Evolutionary conservation across 2,113 vertebrate species (phyloP).

Genomic region (Cyphomyrus discorhynchus): DNA sequence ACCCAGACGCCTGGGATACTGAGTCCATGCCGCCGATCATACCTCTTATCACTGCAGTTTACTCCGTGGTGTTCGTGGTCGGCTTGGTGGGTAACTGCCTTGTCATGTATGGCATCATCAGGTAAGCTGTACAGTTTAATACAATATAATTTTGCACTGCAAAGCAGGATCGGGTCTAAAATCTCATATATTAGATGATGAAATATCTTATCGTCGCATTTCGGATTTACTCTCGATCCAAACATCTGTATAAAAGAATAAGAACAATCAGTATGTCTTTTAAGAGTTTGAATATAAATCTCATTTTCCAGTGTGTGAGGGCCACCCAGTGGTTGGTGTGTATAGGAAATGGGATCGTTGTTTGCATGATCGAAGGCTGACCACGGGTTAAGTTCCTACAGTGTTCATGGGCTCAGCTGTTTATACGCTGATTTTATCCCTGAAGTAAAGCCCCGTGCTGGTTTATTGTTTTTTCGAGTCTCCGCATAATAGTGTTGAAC

Average conservation of each 20-base stretch:
- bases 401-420: neutral
- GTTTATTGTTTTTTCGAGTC: neutral
- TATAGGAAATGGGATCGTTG: neutral
- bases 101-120: slow-evolving; percentile 96
- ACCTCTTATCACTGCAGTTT: slow-evolving; percentile 87
- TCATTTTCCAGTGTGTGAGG: slow-evolving; percentile 10
- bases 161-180: neutral
- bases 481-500: neutral
- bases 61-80: slow-evolving; percentile 87
- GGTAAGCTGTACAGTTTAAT: slow-evolving; percentile 60
- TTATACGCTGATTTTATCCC: neutral
- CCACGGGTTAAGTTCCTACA: neutral
- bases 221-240: neutral
- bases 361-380: neutral
- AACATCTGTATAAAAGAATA: neutral
- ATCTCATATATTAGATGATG: neutral
- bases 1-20: slow-evolving; percentile 52
- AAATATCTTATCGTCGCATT: neutral
- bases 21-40: slow-evolving; percentile 77
- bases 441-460: neutral
- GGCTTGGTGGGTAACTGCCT: slow-evolving; percentile 89
- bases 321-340: slow-evolving; percentile 24
- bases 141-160: neutral
- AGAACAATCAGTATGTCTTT: neutral
- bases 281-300: neutral